Evolutionary conservation across 2,797 vertebrate genomes (phyloP).

Genomic region (Pangasius sanitwongsei): DNA sequence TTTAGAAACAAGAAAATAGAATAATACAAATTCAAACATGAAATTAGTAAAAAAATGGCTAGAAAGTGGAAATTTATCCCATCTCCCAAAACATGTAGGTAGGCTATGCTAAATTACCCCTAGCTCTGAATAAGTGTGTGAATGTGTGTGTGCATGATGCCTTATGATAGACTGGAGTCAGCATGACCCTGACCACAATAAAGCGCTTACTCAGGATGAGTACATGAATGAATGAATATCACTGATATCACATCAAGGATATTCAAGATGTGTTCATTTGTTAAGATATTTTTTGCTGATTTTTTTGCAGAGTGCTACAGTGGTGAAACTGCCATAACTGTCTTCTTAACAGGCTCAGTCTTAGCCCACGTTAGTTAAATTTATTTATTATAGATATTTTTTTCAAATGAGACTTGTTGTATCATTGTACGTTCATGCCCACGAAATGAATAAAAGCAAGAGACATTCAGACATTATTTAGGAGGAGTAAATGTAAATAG

Average conservation of each 20-base stretch:
- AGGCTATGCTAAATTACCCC: background rate
- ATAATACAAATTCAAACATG: background rate
- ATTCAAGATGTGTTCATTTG: background rate
- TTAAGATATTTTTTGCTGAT: background rate
- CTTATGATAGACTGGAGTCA: background rate
- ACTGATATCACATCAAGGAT: background rate
- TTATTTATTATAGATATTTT: background rate
- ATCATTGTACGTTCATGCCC: background rate
- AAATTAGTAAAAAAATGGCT: background rate
- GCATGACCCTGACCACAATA: background rate
- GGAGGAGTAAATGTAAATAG: too few relatives aligned
- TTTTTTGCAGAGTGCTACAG: background rate
- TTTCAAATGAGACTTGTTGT: background rate
- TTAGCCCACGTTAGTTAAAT: background rate
- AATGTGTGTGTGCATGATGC: background rate
- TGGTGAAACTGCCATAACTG: background rate
- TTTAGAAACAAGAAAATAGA: background rate
- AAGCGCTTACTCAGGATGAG: background rate
- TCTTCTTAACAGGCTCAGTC: background rate
- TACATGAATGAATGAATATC: background rate
- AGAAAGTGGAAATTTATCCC: background rate
- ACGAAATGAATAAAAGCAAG: background rate
- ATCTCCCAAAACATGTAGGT: background rate
- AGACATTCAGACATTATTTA: background rate
- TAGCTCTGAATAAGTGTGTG: background rate